A percentile compares a stretch with the other conserved stretches of the same genome.
Conservation (phyloP, 1,140 invertebrate species). For the Eriocheir sinensis region DNA sequence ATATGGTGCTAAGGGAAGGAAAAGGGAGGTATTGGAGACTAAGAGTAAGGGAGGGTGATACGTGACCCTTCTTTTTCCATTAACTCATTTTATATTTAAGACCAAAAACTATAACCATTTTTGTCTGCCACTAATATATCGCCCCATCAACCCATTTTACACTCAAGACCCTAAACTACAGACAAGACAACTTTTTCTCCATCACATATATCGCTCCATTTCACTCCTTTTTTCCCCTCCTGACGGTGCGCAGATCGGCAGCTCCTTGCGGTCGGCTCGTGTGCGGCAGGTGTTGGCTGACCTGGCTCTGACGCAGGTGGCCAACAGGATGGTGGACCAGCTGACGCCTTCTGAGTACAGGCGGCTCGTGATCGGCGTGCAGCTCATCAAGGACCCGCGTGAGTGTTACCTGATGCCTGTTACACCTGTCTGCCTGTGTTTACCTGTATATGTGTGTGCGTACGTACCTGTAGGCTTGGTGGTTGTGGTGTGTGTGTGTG, state of each 20-base stretch:
- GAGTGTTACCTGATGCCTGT: slow-evolving; percentile 75
- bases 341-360: slow-evolving; percentile 92
- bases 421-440: neutral
- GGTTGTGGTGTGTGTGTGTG: no score
- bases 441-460: neutral
- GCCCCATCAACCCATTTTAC: no score
- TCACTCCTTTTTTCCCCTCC: slow-evolving; percentile 59
- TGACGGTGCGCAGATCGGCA: slow-evolving; percentile 84
- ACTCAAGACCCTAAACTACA: no score
- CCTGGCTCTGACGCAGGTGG: slow-evolving; percentile 92
- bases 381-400: slow-evolving; percentile 93
- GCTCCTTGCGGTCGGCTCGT: slow-evolving; percentile 87
- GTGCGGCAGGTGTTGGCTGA: slow-evolving; percentile 93
- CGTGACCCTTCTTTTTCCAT: no score
- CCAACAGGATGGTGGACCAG: slow-evolving; percentile 90
- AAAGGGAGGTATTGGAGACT: no score
- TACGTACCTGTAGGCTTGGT: neutral
- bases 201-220: neutral
- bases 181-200: no score
- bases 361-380: slow-evolving; percentile 91
- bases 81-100: no score
- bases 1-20: no score
- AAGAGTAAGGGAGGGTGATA: no score
- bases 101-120: no score
- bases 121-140: no score